Base-by-base conservation (phyloP, 2,797 vertebrate genomes). In the Thalassophryne amazonica region DNA sequence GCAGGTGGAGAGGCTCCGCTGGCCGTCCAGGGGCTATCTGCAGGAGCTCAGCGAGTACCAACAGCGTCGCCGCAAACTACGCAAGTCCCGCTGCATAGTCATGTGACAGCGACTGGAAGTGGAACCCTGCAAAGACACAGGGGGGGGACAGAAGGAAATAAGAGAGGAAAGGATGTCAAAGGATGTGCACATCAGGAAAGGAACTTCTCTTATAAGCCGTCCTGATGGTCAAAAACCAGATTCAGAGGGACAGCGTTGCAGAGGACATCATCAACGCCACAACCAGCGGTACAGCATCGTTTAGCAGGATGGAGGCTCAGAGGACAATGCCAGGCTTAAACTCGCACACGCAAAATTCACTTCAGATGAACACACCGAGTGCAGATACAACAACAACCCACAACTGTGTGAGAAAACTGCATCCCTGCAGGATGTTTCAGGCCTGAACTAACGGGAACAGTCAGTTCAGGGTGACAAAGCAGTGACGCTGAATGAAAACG, bases 11-110 rank as follows among this genome's bases (percentile, higher is more conserved):
- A 88, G 87, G 73, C 89, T 98, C 41, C 90, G 95, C 32, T 98
- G 96, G 97, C 97, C 97, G 0, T 97, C 96, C 45, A 87, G 90
- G 59, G 70, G 93, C 22, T 98, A 98, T 82, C 88, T 99, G 85
- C 95, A 95, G 87, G 94, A 98, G 86, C 93, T 99, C 50, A 94
- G 92, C 1, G 94, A 97, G 48, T 99, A 97, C 83, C 93, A 95
- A 86, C 93, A 94, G 78, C 92, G 89, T 53, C 90, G 95, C 3
- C 83, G 97, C 68, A 94, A 96, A 71, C 89, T 94, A 15, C 93
- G 93, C 75, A 96, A 95, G 69, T 93, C 92, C 29, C 93, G 93
- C 45, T 98, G 97, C 72, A 43, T 65, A 20, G 81, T 98, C 41
- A 97, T 98, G 97, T 98, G 86, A 94, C 81, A 70, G 48, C 7